These are phyloP conservation scores for Cephus pulcher DNA, from an alignment of 2,888 invertebrate species.

Conservation along the genomic window DNA sequence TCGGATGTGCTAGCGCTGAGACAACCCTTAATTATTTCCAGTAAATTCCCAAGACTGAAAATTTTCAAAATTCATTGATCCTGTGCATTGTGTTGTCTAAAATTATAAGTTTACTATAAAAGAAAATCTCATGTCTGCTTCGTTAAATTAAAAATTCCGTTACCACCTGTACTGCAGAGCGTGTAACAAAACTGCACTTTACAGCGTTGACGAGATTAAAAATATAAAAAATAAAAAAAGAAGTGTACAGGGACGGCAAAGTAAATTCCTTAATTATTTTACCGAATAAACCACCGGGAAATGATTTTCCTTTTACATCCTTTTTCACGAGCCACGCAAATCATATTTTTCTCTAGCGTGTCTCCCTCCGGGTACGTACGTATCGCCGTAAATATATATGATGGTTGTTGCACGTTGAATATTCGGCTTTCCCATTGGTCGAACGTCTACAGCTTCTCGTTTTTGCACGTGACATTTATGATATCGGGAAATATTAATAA, in stretches of 20 bases:
- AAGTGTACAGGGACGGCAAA: not conserved
- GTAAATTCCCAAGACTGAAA: not conserved
- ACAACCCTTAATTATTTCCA: not conserved
- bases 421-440: not conserved
- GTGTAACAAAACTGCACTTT: not conserved
- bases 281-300: not conserved
- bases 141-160: not conserved
- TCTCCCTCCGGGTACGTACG: not conserved
- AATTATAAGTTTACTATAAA: not conserved
- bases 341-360: not conserved
- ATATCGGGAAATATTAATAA: not conserved
- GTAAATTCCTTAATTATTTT: not conserved
- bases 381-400: not conserved
- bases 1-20: not conserved
- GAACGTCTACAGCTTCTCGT: not conserved
- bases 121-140: not conserved
- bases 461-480: not conserved
- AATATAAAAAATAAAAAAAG: not conserved
- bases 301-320: not conserved
- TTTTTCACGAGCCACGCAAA: not conserved
- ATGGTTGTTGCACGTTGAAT: not conserved
- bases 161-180: not conserved
- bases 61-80: not conserved
- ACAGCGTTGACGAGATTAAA: not conserved
- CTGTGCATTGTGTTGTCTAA: not conserved